These are phyloP conservation scores for Chrysolina americana DNA, from an alignment of 2,888 invertebrate genomes.

Conservation along the genomic window DNA sequence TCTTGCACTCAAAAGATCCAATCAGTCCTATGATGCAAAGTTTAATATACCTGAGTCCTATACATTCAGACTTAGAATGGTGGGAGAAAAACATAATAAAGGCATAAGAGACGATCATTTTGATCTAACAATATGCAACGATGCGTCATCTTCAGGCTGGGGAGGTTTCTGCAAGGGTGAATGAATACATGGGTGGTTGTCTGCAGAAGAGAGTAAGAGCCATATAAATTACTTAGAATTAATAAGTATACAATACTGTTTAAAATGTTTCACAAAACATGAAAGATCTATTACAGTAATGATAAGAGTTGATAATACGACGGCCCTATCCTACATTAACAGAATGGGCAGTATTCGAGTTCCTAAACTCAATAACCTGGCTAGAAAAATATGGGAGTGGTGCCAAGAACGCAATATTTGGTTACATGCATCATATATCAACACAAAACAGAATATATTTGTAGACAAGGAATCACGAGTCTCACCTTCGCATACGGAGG, in stretches of 20 bases:
- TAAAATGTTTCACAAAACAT: too few species aligned
- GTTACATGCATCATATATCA: constrained; percentile 40
- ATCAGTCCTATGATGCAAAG: background rate
- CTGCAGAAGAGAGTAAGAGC: background rate
- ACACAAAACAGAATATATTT: constrained; percentile 33
- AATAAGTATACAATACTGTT: too few species aligned
- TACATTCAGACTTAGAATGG: background rate
- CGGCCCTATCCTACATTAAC: constrained; percentile 46
- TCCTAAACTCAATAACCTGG: constrained; percentile 24
- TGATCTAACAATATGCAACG: constrained; percentile 24
- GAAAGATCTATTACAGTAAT: too few species aligned
- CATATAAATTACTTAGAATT: constrained; percentile 26
- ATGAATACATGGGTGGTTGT: background rate
- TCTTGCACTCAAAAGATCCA: constrained; percentile 6
- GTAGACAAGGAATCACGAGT: constrained; percentile 41
- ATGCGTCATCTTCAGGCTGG: too few species aligned
- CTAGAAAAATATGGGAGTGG: constrained; percentile 45
- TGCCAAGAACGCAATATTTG: constrained; percentile 44
- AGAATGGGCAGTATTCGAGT: constrained; percentile 44
- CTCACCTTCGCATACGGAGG: constrained; percentile 39
- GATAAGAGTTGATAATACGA: too few species aligned
- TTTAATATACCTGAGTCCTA: background rate
- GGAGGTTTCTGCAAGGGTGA: background rate
- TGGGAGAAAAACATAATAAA: background rate
- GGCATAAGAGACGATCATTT: background rate